Percentiles rank a stretch among this genome's conserved stretches.
Conservation (phyloP, 2,113 vertebrate species). For the Phocoena sinus region DNA sequence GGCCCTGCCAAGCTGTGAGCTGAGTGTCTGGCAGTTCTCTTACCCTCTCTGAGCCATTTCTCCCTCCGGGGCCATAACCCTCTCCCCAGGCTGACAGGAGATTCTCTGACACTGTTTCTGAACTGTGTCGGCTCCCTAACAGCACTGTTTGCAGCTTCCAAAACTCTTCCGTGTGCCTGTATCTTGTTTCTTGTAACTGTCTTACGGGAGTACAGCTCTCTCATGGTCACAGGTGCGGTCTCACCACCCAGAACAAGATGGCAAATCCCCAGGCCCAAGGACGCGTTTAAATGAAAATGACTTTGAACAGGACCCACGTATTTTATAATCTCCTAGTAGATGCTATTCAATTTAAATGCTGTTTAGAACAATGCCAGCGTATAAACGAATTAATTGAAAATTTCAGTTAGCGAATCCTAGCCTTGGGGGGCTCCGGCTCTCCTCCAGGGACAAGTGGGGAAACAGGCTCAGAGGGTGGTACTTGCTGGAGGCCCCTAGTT, state of each 20-base stretch:
- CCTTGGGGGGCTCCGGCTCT: not conserved
- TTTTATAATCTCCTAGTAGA: not conserved
- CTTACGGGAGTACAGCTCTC: fast-evolving
- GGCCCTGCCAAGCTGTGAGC: not conserved
- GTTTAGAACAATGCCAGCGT: not conserved
- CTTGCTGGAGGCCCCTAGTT: not conserved
- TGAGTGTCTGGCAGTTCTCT: fast-evolving
- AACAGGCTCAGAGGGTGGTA: not conserved
- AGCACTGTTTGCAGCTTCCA: fast-evolving
- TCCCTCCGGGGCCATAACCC: not conserved
- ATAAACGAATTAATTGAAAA: fast-evolving
- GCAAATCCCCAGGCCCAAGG: too few relatives aligned
- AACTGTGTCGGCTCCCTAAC: fast-evolving
- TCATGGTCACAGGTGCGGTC: fast-evolving
- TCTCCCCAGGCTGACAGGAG: not conserved
- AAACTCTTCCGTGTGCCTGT: fast-evolving
- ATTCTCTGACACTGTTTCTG: not conserved
- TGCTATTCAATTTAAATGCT: not conserved
- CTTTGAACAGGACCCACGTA: fast-evolving
- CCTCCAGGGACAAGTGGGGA: not conserved
- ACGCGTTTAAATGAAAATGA: not conserved
- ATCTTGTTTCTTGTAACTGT: not conserved
- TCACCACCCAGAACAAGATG: fast-evolving
- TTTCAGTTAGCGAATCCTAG: not conserved
- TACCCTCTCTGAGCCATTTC: not conserved